Evolutionary conservation across 2,113 vertebrate genomes (phyloP).

Genomic region (Hemiprocne comata): DNA sequence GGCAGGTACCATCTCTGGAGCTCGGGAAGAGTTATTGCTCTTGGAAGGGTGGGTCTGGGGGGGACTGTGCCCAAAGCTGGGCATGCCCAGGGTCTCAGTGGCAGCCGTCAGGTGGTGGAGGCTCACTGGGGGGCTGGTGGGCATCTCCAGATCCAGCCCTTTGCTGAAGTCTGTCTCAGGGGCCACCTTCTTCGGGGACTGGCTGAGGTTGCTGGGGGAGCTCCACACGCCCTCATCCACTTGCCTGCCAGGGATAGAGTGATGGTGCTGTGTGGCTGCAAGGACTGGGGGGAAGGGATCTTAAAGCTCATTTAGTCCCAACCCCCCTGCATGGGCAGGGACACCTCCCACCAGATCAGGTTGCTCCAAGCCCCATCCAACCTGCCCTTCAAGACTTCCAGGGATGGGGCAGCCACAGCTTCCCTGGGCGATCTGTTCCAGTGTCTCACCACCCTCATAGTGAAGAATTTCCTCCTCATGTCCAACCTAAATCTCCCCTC

Average conservation of each 20-base stretch:
- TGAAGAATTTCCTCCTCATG: too few species aligned
- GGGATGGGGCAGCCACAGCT: too few species aligned
- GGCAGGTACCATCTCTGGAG: slow-evolving; percentile 71
- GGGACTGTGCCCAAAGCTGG: slow-evolving; percentile 66
- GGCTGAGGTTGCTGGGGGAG: slow-evolving; percentile 82
- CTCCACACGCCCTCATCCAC: slow-evolving; percentile 89
- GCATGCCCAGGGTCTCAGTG: slow-evolving; percentile 72
- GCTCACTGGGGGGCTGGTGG: slow-evolving; percentile 85
- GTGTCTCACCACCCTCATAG: too few species aligned
- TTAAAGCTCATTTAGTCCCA: too few species aligned
- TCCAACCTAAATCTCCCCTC: too few species aligned
- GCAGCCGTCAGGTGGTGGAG: slow-evolving; percentile 84
- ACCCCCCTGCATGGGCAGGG: too few species aligned
- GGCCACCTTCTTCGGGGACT: slow-evolving; percentile 87
- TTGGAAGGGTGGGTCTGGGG: slow-evolving; percentile 75
- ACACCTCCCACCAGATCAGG: too few species aligned
- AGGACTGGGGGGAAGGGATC: too few species aligned
- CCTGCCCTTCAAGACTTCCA: too few species aligned
- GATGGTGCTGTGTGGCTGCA: background rate
- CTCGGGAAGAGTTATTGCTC: slow-evolving; percentile 76
- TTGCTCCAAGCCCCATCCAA: too few species aligned
- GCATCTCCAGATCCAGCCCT: slow-evolving; percentile 86
- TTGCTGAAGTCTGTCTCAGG: slow-evolving; percentile 83
- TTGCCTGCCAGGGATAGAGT: slow-evolving; percentile 77
- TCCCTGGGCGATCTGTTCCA: too few species aligned